Conservation (phyloP, 1,140 invertebrate genomes). For the Aporrectodea caliginosa region DNA sequence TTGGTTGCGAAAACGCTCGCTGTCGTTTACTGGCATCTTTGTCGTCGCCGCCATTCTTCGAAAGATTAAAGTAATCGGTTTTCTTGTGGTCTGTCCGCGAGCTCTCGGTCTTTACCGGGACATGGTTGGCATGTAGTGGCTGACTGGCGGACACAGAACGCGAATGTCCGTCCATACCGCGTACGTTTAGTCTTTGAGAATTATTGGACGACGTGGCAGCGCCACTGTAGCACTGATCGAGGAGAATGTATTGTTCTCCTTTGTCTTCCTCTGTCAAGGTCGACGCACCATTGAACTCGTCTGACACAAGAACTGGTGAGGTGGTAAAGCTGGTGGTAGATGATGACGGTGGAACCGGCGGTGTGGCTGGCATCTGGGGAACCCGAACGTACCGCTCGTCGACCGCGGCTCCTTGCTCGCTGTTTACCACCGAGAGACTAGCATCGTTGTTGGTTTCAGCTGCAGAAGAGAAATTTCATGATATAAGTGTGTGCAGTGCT, state of each 20-base stretch:
- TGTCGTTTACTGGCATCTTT: too few species aligned
- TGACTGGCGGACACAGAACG: too few species aligned
- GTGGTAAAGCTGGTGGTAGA: background rate
- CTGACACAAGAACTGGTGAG: background rate
- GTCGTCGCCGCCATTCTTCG: background rate
- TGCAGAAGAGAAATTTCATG: too few species aligned
- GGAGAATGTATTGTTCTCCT: slow-evolving; percentile 3
- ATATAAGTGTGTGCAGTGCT: too few species aligned
- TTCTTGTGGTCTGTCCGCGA: background rate
- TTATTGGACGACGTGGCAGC: slow-evolving; percentile 22
- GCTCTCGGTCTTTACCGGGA: background rate
- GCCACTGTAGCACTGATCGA: slow-evolving; percentile 21
- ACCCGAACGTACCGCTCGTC: background rate
- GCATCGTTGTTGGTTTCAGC: too few species aligned
- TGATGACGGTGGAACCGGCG: background rate
- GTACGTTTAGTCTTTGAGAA: too few species aligned
- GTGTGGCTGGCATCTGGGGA: background rate
- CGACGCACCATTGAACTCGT: background rate
- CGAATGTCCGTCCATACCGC: too few species aligned
- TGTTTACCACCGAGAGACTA: too few species aligned
- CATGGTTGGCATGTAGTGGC: too few species aligned
- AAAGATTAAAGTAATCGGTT: background rate
- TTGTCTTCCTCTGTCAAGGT: background rate
- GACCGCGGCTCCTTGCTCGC: too few species aligned
- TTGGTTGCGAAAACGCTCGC: too few species aligned